phyloP scores from a whole-genome alignment of 1,140 invertebrate genomes.

The Cephus cinctus region DNA sequence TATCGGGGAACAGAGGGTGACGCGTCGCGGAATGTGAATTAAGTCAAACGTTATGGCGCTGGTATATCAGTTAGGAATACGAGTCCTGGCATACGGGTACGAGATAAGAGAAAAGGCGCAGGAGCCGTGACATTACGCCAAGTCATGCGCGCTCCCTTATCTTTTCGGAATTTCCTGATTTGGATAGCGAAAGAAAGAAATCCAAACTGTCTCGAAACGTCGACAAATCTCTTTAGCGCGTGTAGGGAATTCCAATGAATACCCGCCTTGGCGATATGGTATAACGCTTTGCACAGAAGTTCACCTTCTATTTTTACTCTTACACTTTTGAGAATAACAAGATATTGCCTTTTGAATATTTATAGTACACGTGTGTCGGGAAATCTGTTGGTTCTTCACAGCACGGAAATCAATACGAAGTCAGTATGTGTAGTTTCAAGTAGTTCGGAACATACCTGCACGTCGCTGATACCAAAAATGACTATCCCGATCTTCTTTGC shows the following conservation, averaged over 20 bases:
- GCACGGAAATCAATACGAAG: no score
- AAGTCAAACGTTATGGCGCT: constrained; percentile 17
- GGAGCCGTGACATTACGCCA: constrained; percentile 8
- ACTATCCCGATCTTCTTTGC: no score
- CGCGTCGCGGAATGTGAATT: constrained; percentile 9
- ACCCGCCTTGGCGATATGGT: neutral
- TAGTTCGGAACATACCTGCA: no score
- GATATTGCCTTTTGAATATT: no score
- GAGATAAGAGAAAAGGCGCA: constrained; percentile 22
- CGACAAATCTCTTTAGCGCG: constrained; percentile 24
- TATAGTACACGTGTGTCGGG: no score
- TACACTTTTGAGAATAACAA: no score
- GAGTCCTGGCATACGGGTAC: constrained; percentile 24
- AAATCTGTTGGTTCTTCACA: no score
- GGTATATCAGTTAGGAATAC: constrained; percentile 4
- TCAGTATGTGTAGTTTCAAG: no score
- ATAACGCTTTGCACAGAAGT: no score
- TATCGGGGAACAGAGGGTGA: constrained; percentile 3
- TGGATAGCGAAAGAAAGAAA: constrained; percentile 5
- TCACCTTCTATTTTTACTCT: no score
- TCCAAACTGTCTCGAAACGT: constrained; percentile 4
- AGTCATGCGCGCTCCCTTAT: constrained; percentile 28
- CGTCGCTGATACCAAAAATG: no score
- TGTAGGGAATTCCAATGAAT: constrained; percentile 21
- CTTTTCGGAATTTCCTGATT: constrained; percentile 24